Percentiles rank a stretch among this genome's conserved stretches.
phyloP scores from a whole-genome alignment of 2,797 vertebrate genomes.

The Gastrophryne carolinensis region DNA sequence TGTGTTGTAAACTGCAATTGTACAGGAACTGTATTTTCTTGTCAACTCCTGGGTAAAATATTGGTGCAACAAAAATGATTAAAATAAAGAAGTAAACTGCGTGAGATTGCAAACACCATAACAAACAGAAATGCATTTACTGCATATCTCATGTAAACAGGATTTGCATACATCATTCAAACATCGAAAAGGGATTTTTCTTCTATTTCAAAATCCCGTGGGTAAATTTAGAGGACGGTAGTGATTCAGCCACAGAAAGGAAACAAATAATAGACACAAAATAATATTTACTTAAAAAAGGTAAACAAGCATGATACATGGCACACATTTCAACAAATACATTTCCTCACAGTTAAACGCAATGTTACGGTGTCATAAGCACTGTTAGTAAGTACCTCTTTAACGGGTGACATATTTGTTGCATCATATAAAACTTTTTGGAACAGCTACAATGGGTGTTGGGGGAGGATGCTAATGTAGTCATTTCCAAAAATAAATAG shows the following conservation, averaged over 20 bases:
- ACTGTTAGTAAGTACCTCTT: not conserved
- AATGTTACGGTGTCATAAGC: not conserved
- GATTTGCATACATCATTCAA: not conserved
- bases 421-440: conserved; percentile 15
- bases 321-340: too few species aligned
- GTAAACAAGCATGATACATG: conserved; percentile 5
- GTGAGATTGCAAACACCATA: too few species aligned
- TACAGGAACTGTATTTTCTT: too few species aligned
- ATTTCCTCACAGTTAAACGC: not conserved
- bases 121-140: too few species aligned
- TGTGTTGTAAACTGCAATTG: too few species aligned
- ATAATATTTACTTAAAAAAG: conserved; percentile 1
- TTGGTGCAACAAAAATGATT: too few species aligned
- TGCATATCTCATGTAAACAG: conserved; percentile 26
- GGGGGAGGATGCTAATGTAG: too few species aligned
- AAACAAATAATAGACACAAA: not conserved
- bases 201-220: not conserved
- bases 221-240: not conserved
- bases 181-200: not conserved
- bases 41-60: too few species aligned
- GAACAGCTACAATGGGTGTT: not conserved
- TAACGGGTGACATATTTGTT: conserved; percentile 1
- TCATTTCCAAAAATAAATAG: too few species aligned
- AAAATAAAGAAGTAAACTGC: too few species aligned
- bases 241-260: not conserved